Evolutionary conservation across 2,888 invertebrate species (phyloP).

Genomic region (Myopa tessellatipennis): DNA sequence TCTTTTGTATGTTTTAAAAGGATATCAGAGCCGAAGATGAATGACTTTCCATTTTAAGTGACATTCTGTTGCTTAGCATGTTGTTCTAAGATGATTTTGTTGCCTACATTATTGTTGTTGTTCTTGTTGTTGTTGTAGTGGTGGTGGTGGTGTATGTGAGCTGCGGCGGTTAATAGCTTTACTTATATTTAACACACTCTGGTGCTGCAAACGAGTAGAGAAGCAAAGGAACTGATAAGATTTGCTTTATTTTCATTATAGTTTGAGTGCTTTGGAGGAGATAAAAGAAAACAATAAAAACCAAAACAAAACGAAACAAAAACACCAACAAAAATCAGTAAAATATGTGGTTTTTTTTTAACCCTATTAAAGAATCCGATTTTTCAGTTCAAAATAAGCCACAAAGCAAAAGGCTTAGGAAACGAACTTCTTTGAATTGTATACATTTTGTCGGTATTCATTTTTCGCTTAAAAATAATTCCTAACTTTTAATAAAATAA

Average conservation of each 20-base stretch:
- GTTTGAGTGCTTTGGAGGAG: no score
- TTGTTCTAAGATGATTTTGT: slow-evolving; percentile 18
- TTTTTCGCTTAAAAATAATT: no score
- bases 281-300: neutral
- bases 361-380: no score
- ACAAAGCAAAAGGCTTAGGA: neutral
- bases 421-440: neutral
- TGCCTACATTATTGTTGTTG: neutral
- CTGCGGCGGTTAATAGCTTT: slow-evolving; percentile 17
- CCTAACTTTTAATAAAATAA: no score
- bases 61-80: slow-evolving; percentile 50
- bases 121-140: neutral
- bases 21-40: slow-evolving; percentile 51
- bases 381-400: neutral
- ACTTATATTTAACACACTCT: slow-evolving; percentile 10
- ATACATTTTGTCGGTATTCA: no score
- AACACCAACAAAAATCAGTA: no score
- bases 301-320: neutral
- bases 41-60: slow-evolving; percentile 61
- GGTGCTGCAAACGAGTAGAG: neutral
- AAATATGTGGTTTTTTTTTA: no score
- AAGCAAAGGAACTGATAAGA: slow-evolving; percentile 10
- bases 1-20: slow-evolving; percentile 36
- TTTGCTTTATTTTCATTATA: neutral
- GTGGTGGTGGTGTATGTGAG: neutral